These are phyloP conservation scores for Spodoptera litura DNA, from an alignment of 1,140 invertebrate species.

Conservation along the genomic window DNA sequence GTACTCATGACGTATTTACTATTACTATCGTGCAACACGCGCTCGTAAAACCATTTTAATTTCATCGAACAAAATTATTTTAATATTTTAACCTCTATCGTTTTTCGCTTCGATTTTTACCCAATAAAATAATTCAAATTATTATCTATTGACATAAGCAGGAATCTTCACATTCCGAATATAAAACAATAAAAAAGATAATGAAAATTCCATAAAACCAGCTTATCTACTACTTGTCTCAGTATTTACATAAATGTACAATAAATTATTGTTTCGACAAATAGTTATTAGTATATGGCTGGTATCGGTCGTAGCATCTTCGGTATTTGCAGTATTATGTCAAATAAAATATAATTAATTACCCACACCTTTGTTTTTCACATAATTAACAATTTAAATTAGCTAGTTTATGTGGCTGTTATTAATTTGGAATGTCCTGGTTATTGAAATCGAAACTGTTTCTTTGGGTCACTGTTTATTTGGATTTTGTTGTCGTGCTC, in stretches of 20 bases:
- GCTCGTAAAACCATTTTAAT: constrained; percentile 26
- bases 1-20: not conserved
- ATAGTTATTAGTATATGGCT: constrained; percentile 68
- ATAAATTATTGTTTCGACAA: constrained; percentile 82
- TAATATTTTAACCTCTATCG: not conserved
- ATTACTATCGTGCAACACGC: constrained; percentile 20
- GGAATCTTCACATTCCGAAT: constrained; percentile 48
- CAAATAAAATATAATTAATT: constrained; percentile 76
- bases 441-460: constrained; percentile 16
- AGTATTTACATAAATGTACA: constrained; percentile 74
- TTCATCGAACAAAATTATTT: not conserved
- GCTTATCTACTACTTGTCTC: constrained; percentile 75
- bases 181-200: constrained; percentile 78
- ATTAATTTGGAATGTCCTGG: constrained; percentile 13
- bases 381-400: constrained; percentile 45
- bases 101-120: not conserved
- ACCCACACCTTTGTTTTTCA: constrained; percentile 67
- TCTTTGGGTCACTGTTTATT: constrained; percentile 12
- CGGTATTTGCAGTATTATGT: constrained; percentile 79
- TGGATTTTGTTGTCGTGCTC: not conserved
- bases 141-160: constrained; percentile 27
- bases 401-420: not conserved
- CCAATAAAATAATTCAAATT: constrained; percentile 16
- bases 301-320: constrained; percentile 60
- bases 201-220: constrained; percentile 83